Conservation (phyloP, 2,888 invertebrate genomes). For the Strigamia crassipes region DNA sequence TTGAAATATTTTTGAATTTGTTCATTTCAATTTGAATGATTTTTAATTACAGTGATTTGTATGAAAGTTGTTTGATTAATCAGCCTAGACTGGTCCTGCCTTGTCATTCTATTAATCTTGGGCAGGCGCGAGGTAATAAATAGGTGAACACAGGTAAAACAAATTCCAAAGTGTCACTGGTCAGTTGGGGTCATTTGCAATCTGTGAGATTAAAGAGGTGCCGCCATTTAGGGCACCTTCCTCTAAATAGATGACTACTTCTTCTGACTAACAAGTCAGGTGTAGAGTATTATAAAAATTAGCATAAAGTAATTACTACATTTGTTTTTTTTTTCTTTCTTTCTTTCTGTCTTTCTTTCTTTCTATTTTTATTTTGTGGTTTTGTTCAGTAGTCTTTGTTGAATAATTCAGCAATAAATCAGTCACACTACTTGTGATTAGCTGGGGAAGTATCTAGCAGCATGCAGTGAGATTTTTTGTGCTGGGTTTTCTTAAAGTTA, state of each 20-base stretch:
- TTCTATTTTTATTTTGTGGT: not conserved
- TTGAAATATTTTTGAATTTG: no score
- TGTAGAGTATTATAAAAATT: not conserved
- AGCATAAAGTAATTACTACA: constrained; percentile 4
- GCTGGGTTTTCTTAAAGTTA: no score
- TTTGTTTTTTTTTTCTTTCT: not conserved
- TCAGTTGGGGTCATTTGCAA: constrained; percentile 30
- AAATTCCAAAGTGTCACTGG: constrained; percentile 26
- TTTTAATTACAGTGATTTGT: not conserved
- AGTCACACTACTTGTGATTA: not conserved
- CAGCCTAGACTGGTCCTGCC: not conserved
- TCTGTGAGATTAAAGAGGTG: not conserved
- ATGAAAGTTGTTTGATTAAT: not conserved
- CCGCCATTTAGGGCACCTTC: not conserved
- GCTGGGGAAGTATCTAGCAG: not conserved
- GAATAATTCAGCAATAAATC: constrained; percentile 25
- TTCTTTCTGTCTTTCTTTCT: not conserved
- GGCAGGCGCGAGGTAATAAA: not conserved
- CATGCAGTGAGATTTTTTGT: no score
- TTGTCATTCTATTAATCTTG: constrained; percentile 17
- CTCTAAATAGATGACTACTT: not conserved
- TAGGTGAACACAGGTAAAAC: constrained; percentile 23
- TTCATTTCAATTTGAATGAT: no score
- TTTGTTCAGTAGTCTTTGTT: constrained; percentile 13
- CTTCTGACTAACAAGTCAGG: not conserved